A percentile compares a stretch with the other conserved stretches of the same genome.
These are phyloP conservation scores for Nannoperca obscura DNA, from an alignment of 2,797 vertebrate species.

Conservation along the genomic window DNA sequence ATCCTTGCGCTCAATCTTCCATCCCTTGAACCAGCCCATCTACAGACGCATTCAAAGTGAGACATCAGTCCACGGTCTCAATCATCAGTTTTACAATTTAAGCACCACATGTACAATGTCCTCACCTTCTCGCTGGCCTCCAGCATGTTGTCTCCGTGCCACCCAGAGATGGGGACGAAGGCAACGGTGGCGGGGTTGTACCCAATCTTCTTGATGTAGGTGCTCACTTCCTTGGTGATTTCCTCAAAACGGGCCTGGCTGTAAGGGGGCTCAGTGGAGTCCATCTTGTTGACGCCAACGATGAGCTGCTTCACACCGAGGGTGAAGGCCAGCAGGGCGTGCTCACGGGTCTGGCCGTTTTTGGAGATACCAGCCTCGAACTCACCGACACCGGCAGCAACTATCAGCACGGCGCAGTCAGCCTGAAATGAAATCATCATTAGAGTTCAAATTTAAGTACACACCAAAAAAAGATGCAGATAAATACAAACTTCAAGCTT, in stretches of 20 bases:
- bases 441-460: too few species aligned
- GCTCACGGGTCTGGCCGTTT: constrained; percentile 89
- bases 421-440: constrained; percentile 64
- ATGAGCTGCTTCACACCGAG: constrained; percentile 88
- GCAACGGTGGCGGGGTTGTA: constrained; percentile 86
- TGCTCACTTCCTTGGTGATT: constrained; percentile 87
- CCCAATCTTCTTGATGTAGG: constrained; percentile 91
- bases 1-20: constrained; percentile 94
- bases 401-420: constrained; percentile 88
- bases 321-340: constrained; percentile 86
- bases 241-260: constrained; percentile 86
- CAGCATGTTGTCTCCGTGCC: constrained; percentile 91
- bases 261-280: constrained; percentile 88
- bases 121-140: constrained; percentile 83
- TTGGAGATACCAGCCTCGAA: constrained; percentile 89
- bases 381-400: constrained; percentile 87
- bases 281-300: constrained; percentile 89
- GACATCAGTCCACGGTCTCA: not conserved
- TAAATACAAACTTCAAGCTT: fast-evolving
- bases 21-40: constrained; percentile 98
- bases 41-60: constrained; percentile 38
- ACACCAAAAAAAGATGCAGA: not conserved
- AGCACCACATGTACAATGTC: fast-evolving
- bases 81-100: fast-evolving
- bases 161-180: constrained; percentile 88